Percentiles rank a stretch among this genome's conserved stretches.
These are phyloP conservation scores for Pseudorhombus dupliciocellatus DNA, from an alignment of 2,113 vertebrate species.

Conservation along the genomic window DNA sequence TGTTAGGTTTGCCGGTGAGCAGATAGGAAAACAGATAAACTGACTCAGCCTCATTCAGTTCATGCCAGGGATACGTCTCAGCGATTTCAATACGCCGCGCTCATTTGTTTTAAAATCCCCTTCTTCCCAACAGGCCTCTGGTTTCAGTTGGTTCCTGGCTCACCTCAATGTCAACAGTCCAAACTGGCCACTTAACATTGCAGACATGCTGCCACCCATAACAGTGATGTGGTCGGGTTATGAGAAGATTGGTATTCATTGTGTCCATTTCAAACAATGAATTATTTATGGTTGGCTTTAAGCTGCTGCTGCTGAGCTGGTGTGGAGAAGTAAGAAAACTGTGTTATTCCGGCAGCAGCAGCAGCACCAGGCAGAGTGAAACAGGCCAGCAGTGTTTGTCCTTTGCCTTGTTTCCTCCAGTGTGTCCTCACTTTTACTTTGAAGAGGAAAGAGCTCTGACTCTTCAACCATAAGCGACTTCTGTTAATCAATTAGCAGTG, in stretches of 20 bases:
- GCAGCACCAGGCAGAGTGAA: conserved; percentile 16
- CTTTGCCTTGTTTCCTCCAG: too few relatives aligned
- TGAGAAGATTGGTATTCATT: conserved; percentile 82
- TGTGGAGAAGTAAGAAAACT: conserved; percentile 55
- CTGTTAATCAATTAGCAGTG: too few relatives aligned
- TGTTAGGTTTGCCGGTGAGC: background rate
- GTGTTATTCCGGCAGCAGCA: conserved; percentile 16
- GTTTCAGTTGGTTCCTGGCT: conserved; percentile 33
- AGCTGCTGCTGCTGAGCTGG: conserved; percentile 62
- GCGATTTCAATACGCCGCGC: background rate
- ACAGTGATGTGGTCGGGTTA: conserved; percentile 78
- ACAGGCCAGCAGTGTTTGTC: background rate
- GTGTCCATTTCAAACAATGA: conserved; percentile 77
- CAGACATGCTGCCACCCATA: conserved; percentile 69
- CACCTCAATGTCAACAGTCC: conserved; percentile 61
- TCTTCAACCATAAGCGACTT: too few relatives aligned
- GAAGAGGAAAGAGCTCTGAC: too few relatives aligned
- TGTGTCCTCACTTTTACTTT: too few relatives aligned
- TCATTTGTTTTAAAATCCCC: conserved; percentile 13
- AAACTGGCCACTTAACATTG: conserved; percentile 66
- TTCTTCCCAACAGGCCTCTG: conserved; percentile 35
- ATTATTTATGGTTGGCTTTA: conserved; percentile 81
- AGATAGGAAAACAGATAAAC: background rate
- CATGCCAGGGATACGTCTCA: background rate
- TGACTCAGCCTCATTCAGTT: background rate